Evolutionary conservation across 2,888 invertebrate genomes (phyloP), one percentile per base, ranked within the genome.

Genomic region (Habroteleia sp.): DNA sequence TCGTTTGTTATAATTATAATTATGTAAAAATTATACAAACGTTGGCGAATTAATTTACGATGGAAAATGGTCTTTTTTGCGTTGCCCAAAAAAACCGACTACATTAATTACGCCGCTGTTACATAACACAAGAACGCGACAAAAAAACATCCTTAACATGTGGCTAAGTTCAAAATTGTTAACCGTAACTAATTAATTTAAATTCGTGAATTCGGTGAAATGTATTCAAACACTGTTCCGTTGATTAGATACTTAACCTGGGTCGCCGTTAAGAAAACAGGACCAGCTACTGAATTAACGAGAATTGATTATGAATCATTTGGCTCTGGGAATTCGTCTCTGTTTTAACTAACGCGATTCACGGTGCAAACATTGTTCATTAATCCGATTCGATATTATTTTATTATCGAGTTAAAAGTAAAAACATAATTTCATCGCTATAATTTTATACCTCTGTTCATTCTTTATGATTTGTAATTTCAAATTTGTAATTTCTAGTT

Each of bases 231-330:
- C 62, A 52, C 54, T 52, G 71, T 46, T 50, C 52, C 29, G 25
- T 33, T 62, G 71, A 71, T 71, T 62, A 52, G 62, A 71, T 60
- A 69, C 52, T 60, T 44, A 20, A 41, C 8, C 1, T 20, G 31
- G 17, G 39, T 27, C 11, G 31, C 25, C 52, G 60, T 69, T 37
- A 42, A 60, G 62, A 63, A 54, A 54, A 54, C 54, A 54, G 44
- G 46, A 41, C 56, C 44, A 33, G 54, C 62, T 63, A 71, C 71
- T 71, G 71, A 46, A 62, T 71, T 54, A 54, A 62, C 35, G 35
- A 54, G 71, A 71, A 62, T 56, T 63, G 48, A 72, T 63, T 56
- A 50, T 48, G 72, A 72, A 56, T 72, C 72, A 72, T 71, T 56
- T 14, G 41, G 16, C 62, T 63, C 16, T 17, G 37, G 27, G 33